Conservation (phyloP, 2,113 vertebrate genomes). For the Telmatochromis sp. region DNA sequence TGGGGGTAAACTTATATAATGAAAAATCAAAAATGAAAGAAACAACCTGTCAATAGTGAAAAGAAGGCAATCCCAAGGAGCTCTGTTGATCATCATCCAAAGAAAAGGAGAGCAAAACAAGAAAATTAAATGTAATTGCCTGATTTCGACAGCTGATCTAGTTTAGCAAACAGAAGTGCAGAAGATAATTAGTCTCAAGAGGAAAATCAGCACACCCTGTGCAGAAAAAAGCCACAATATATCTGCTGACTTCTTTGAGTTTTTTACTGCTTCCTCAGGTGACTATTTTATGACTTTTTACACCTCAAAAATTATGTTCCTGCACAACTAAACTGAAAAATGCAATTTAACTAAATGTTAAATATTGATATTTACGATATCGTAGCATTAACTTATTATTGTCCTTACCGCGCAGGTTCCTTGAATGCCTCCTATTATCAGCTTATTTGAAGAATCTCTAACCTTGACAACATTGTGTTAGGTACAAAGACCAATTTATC, state of each 20-base stretch:
- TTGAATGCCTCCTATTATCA: neutral
- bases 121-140: neutral
- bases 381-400: neutral
- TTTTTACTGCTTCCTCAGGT: neutral
- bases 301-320: neutral
- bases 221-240: neutral
- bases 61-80: neutral
- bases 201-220: conserved; percentile 17
- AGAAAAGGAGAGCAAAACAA: conserved; percentile 1
- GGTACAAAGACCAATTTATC: neutral
- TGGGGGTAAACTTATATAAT: neutral
- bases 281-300: neutral
- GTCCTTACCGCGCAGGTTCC: accelerated
- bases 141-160: conserved; percentile 3
- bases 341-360: neutral
- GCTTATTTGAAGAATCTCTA: neutral
- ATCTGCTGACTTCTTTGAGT: neutral
- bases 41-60: neutral
- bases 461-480: neutral
- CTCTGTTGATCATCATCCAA: conserved; percentile 1
- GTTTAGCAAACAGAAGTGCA: conserved; percentile 37
- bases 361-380: neutral
- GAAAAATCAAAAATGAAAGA: neutral
- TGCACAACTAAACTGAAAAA: neutral
- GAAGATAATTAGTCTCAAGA: conserved; percentile 52